These are phyloP conservation scores for Vanacampus margaritifer DNA, from an alignment of 2,113 vertebrate species.

Conservation along the genomic window DNA sequence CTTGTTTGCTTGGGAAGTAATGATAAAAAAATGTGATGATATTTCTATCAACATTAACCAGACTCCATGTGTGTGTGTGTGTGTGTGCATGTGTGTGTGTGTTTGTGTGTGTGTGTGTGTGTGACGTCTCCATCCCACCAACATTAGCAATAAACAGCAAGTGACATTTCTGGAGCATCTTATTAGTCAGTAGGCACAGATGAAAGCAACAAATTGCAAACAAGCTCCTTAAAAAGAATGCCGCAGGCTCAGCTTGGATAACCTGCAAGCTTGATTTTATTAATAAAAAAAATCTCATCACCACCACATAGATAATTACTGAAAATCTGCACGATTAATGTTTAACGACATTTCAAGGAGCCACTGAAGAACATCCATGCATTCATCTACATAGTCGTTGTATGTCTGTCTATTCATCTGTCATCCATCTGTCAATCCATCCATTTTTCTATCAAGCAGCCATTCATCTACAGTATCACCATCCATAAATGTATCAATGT, in stretches of 20 bases:
- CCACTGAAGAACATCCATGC: background rate
- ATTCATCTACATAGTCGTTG: background rate
- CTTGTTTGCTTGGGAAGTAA: background rate
- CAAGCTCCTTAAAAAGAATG: constrained; percentile 23
- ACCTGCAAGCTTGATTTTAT: constrained; percentile 29
- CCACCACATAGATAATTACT: constrained; percentile 28
- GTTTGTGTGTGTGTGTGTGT: background rate
- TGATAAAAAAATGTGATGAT: background rate
- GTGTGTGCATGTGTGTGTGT: background rate
- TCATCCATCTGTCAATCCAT: background rate
- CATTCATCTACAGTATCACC: background rate
- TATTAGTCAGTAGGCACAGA: constrained; percentile 40
- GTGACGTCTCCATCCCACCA: constrained; percentile 28
- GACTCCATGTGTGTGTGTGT: background rate
- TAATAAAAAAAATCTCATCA: constrained; percentile 28
- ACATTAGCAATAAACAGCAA: constrained; percentile 32
- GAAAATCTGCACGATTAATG: constrained; percentile 5
- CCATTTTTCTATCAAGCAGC: too few species aligned
- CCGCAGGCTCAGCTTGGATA: constrained; percentile 32
- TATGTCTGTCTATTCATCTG: background rate
- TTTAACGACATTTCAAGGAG: background rate
- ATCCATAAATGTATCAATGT: background rate
- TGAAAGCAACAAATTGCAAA: constrained; percentile 44
- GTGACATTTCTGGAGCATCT: constrained; percentile 40
- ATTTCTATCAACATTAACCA: constrained; percentile 13